phyloP scores from a whole-genome alignment of 1,140 invertebrate species.

The Drosophila persimilis region DNA sequence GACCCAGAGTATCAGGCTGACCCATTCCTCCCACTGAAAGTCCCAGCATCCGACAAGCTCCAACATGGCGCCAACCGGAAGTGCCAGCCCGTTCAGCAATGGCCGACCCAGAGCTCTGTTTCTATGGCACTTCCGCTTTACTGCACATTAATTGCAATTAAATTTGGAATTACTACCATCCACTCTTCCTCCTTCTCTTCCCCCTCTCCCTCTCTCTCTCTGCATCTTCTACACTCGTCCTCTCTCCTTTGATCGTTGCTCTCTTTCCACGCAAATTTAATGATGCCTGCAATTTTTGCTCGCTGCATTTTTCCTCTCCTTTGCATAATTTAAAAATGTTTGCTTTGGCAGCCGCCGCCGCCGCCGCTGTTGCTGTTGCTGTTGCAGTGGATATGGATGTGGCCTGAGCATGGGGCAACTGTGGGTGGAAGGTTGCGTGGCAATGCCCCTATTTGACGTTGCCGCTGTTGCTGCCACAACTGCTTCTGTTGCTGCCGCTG shows the following conservation, averaged over 20 bases:
- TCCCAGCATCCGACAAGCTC: conserved; percentile 1
- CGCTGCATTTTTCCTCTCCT: conserved; percentile 60
- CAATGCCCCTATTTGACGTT: conserved; percentile 14
- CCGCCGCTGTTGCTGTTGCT: conserved; percentile 1
- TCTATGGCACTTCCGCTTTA: conserved; percentile 67
- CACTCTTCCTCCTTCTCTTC: background rate
- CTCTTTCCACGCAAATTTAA: conserved; percentile 43
- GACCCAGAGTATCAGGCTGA: conserved; percentile 8
- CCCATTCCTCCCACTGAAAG: background rate
- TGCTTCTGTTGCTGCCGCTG: conserved; percentile 12
- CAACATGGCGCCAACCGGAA: conserved; percentile 63
- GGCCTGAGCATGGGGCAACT: background rate
- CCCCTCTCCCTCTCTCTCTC: background rate
- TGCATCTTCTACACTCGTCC: no score
- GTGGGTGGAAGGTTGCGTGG: background rate
- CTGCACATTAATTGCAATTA: conserved; percentile 78
- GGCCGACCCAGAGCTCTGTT: conserved; percentile 40
- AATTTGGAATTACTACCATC: conserved; percentile 69
- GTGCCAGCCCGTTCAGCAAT: conserved; percentile 48
- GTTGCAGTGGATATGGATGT: background rate
- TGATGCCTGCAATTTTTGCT: conserved; percentile 59
- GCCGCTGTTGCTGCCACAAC: conserved; percentile 1
- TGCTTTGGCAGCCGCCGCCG: conserved; percentile 35
- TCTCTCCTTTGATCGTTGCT: background rate
- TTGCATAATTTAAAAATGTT: conserved; percentile 75